Conservation (phyloP, 2,888 invertebrate genomes). For the Tachystola acroxantha region DNA sequence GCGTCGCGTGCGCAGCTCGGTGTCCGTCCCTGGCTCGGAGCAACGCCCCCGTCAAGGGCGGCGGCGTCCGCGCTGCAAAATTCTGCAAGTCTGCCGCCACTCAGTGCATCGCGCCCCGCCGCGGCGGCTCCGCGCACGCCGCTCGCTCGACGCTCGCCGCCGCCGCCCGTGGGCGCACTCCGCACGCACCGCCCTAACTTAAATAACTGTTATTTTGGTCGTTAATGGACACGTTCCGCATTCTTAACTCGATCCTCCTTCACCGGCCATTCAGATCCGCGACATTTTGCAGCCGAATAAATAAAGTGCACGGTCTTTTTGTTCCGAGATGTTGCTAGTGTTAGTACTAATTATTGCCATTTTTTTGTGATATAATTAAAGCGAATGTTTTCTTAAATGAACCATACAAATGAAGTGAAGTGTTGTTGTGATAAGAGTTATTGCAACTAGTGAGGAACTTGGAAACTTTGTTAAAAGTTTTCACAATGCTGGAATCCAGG, state of each 20-base stretch:
- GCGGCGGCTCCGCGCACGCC: conserved; percentile 73
- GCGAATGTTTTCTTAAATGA: conserved; percentile 57
- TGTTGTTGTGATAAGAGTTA: conserved; percentile 59
- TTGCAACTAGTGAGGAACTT: conserved; percentile 46
- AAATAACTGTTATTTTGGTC: conserved; percentile 74
- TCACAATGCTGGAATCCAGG: conserved; percentile 65
- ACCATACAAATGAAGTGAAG: conserved; percentile 54
- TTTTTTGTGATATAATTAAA: conserved; percentile 51
- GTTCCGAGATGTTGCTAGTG: conserved; percentile 36
- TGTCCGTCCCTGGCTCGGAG: conserved; percentile 75
- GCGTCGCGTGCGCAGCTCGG: conserved; percentile 71
- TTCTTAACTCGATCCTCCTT: conserved; percentile 56
- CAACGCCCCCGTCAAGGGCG: conserved; percentile 79
- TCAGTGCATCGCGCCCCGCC: conserved; percentile 77
- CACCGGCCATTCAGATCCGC: conserved; percentile 33
- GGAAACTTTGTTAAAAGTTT: conserved; percentile 38
- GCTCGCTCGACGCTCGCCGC: conserved; percentile 41
- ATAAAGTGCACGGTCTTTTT: conserved; percentile 36
- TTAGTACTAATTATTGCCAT: conserved; percentile 34
- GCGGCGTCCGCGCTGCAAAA: conserved; percentile 73
- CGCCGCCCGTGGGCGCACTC: conserved; percentile 26
- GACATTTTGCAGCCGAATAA: conserved; percentile 34
- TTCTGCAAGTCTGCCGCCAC: conserved; percentile 73
- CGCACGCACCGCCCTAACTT: conserved; percentile 62
- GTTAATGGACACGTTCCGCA: conserved; percentile 72